Conservation (phyloP, 2,113 vertebrate species). For the Miniopterus natalensis region DNA sequence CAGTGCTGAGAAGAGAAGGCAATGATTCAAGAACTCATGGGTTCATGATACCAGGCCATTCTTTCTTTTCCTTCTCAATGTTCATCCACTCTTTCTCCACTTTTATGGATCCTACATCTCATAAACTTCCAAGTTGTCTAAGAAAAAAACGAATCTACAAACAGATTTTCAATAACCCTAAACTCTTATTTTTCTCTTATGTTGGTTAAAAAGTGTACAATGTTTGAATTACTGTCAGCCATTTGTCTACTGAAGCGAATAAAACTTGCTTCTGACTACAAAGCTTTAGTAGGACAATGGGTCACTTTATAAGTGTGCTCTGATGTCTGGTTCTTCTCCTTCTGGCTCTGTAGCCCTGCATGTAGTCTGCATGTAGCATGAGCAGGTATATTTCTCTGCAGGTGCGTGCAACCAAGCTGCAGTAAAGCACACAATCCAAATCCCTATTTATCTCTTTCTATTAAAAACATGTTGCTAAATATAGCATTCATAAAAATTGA, state of each 20-base stretch:
- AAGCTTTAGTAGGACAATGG: background rate
- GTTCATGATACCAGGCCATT: background rate
- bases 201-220: background rate
- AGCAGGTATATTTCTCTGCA: background rate
- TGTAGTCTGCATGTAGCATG: background rate
- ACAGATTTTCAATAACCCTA: background rate
- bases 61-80: background rate
- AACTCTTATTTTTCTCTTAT: constrained; percentile 20
- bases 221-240: background rate
- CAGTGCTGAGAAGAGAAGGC: background rate
- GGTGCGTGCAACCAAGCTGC: background rate
- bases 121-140: background rate
- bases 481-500: background rate
- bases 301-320: background rate
- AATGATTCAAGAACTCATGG: background rate
- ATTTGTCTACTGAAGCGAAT: background rate
- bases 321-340: background rate
- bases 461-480: background rate
- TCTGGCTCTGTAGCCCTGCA: background rate
- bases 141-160: background rate
- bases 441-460: background rate
- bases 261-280: background rate
- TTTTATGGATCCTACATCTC: background rate
- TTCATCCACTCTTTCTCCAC: background rate
- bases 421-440: background rate